Evolutionary conservation across 2,888 invertebrate species (phyloP), one percentile per base, ranked within the genome.

Genomic region (Phyllotreta striolata): DNA sequence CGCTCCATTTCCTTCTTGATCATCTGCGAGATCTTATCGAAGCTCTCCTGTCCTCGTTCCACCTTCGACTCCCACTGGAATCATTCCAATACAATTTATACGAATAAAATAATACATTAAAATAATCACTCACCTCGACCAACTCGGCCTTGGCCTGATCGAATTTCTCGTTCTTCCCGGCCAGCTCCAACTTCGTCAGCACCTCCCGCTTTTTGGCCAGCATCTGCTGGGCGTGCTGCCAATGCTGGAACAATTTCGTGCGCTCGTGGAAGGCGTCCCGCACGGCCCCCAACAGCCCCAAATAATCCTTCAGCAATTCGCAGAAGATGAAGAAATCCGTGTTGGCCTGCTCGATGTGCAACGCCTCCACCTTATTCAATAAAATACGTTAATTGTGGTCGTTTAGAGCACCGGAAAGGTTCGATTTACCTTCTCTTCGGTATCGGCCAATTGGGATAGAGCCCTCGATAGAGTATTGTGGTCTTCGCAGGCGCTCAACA

Each of bases 171-270:
- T 88, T 89, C 69, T 96, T 90, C 73, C 94, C 93, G 9, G 93
- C 91, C 66, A 96, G 84, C 77, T 98, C 98, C 46, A 94, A 86
- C 78, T 96, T 95, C 0, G 94, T 93, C 79, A 97, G 97, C 74
- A 90, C 90, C 81, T 99, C 98, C 61, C 98, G 88, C 77, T 98
- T 92, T 79, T 96, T 96, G 12, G 92, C 95, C 68, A 99, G 83
- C 83, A 92, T 95, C 84, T 94, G 90, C 81, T 98, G 96, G 37
- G 98, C 94, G 80, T 96, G 95, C 80, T 99, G 97, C 96, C 98
- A 98, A 77, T 92, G 93, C 83, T 98, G 98, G 83, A 96, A 98
- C 10, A 93, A 87, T 83, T 91, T 91, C 9, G 91, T 90, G 72
- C 90, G 84, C 80, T 90, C 90, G 69, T 90, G 90, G 75, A 90